A percentile compares a stretch with the other conserved stretches of the same genome.
Conservation (phyloP, 2,888 invertebrate species). For the Alentia gelatinosa region DNA sequence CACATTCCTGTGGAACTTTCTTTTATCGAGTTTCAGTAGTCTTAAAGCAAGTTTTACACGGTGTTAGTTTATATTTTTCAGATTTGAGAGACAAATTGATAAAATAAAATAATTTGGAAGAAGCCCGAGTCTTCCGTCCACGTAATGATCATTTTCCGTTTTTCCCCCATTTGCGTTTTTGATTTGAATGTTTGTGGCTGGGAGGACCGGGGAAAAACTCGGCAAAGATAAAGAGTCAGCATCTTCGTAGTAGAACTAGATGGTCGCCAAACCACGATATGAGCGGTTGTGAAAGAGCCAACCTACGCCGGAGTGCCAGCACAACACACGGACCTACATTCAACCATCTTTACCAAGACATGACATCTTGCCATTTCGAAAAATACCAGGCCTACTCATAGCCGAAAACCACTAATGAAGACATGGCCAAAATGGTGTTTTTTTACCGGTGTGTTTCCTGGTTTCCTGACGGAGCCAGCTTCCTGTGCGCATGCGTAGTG, state of each 20-base stretch:
- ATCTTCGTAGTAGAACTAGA: background rate
- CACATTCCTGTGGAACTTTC: too few species aligned
- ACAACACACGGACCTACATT: background rate
- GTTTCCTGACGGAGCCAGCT: background rate
- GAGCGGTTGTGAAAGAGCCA: background rate
- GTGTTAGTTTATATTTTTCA: too few species aligned
- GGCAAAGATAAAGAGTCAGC: background rate
- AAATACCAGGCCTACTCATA: background rate
- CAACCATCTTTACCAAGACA: background rate
- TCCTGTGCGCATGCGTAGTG: conserved; percentile 1
- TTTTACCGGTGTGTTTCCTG: background rate
- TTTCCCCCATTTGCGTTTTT: background rate
- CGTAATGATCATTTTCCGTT: background rate
- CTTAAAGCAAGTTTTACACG: too few species aligned
- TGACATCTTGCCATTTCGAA: background rate
- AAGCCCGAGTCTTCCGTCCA: background rate
- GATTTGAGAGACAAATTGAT: too few species aligned
- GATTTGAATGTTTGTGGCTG: background rate
- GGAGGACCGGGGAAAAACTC: background rate
- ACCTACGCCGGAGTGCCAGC: too few species aligned
- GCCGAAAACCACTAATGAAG: background rate
- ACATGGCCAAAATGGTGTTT: background rate
- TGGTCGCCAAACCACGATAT: background rate
- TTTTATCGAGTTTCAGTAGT: too few species aligned
- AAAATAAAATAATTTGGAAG: too few species aligned